Evolutionary conservation across 2,113 vertebrate genomes (phyloP), one percentile per base, ranked within the genome.

Genomic region (Heloderma charlesbogerti): DNA sequence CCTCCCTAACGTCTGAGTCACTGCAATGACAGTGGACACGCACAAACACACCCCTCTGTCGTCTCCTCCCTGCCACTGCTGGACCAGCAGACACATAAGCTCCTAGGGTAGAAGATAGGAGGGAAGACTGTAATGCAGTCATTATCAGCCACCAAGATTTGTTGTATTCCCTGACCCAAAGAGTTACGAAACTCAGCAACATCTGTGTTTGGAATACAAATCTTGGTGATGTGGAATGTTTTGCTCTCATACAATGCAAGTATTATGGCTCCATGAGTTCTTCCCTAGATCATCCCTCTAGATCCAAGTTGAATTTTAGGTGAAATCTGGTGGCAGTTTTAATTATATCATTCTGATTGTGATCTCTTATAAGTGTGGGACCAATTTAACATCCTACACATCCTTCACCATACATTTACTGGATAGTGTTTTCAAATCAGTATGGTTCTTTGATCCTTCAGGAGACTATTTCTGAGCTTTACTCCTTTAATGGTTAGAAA

Each of bases 331-430:
- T 40, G n/a, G n/a, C 43, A 45, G 48, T 27, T 48, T 40, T 45
- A 78, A 78, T 45, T 40, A 25, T 9, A 78, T 45, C 43, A 29
- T 78, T 84, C 18, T 83, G 81, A 63, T 40, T 83, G 20, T 63
- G 66, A 84, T 27, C 5, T 9, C 40, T 66, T 63, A n/a, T n/a
- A 34, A 13, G 34, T 66, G 8, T 67, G 18, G 40, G 48, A 51
- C n/a, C 22, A 71, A 7, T 25, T 40, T 29, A 81, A 81, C 22
- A 82, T 71, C 43, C 27, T 2, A 81, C 16, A 45, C 9, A 34
- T 81, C n/a, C 37, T 89, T 81, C 67, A 71, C 13, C 27, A 54
- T 43, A 25, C 18, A 89, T 89, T 89, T 60, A 84, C 9, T 84
- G 43, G 63, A 63, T 75, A 31, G 18, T 31, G 6, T 60, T 72